These are phyloP conservation scores for Erpornis zantholeuca DNA, from an alignment of 2,113 vertebrate genomes.

Conservation along the genomic window DNA sequence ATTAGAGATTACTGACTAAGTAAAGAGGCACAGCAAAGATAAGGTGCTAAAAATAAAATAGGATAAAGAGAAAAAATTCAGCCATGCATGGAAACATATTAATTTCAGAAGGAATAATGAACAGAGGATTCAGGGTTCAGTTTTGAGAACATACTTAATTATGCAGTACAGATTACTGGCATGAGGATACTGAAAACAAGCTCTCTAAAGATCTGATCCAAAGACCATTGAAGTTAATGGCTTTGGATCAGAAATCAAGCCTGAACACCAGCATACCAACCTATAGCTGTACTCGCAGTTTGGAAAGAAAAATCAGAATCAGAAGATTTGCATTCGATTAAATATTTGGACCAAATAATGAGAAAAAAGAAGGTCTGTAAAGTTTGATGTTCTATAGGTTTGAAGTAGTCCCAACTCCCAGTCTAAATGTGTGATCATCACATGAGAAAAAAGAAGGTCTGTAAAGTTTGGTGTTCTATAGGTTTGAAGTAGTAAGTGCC, in stretches of 20 bases:
- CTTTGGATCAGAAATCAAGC: background rate
- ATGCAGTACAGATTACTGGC: background rate
- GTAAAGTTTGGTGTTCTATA: background rate
- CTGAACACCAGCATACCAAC: background rate
- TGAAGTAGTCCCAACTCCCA: background rate
- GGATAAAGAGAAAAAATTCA: background rate
- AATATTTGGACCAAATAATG: background rate
- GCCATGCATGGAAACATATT: background rate
- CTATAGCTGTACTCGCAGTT: background rate
- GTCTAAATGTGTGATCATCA: background rate
- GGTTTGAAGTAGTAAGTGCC: background rate
- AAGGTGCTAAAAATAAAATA: background rate
- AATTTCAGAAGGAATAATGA: background rate
- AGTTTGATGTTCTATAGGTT: background rate
- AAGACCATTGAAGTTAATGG: background rate
- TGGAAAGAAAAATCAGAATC: background rate
- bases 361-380: background rate
- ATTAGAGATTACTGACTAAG: background rate
- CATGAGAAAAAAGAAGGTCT: no score
- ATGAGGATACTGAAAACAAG: background rate
- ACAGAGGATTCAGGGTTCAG: background rate
- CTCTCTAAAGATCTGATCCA: background rate
- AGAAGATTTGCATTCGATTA: background rate
- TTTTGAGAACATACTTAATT: background rate
- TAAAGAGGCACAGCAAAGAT: background rate